Evolutionary conservation across 1,140 invertebrate species (phyloP).

Genomic region (Hypsibius dujardini): DNA sequence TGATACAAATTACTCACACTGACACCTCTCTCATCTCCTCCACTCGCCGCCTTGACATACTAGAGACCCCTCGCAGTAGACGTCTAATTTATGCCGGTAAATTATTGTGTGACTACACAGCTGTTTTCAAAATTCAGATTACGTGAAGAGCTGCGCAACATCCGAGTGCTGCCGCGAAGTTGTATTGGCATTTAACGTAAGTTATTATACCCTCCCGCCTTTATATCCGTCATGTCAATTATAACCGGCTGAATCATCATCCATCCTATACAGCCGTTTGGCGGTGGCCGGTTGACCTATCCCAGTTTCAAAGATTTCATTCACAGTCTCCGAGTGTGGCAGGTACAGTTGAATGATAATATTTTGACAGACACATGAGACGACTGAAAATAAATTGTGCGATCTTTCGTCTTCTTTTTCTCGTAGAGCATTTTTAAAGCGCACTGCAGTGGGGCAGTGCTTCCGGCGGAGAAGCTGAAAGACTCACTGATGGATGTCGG

Average conservation of each 20-base stretch:
- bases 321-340: constrained; percentile 76
- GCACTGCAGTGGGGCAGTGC: constrained; percentile 71
- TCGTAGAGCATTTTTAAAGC: constrained; percentile 59
- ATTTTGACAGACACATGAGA: too few relatives aligned
- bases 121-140: constrained; percentile 42
- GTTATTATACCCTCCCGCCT: neutral
- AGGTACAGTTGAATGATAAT: too few relatives aligned
- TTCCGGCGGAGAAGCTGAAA: constrained; percentile 62
- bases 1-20: too few relatives aligned
- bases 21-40: neutral
- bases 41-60: neutral
- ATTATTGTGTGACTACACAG: too few relatives aligned
- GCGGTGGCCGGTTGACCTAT: constrained; percentile 60
- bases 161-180: constrained; percentile 78
- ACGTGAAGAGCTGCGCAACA: constrained; percentile 78
- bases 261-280: constrained; percentile 43
- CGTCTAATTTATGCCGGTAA: too few relatives aligned
- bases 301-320: constrained; percentile 76
- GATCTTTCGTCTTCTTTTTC: constrained; percentile 3
- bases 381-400: too few relatives aligned
- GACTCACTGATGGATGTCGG: constrained; percentile 66
- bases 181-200: constrained; percentile 43
- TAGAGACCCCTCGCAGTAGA: too few relatives aligned
- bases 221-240: neutral
- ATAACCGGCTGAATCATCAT: constrained; percentile 19